Conservation (phyloP, 64 coral and sea anemone species). For the Exaiptasia diaphana region DNA sequence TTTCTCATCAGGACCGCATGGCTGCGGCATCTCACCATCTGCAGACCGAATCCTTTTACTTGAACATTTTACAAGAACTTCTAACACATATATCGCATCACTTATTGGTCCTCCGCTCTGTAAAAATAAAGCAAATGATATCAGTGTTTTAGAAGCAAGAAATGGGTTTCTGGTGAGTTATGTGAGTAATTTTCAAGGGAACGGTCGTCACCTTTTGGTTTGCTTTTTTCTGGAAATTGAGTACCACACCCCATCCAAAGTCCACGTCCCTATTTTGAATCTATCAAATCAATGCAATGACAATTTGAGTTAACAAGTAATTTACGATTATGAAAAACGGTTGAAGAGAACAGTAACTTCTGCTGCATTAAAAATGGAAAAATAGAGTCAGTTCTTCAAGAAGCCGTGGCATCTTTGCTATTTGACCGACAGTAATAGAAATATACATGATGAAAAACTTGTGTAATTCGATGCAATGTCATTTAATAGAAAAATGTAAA, state of each 20-base stretch:
- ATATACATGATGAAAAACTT: too few relatives aligned
- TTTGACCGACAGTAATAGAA: too few relatives aligned
- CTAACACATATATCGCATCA: conserved; percentile 80
- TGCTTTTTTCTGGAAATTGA: conserved; percentile 97
- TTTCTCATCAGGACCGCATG: conserved; percentile 70
- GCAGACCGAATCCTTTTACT: conserved; percentile 75
- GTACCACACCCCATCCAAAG: conserved; percentile 92
- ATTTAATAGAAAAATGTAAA: too few relatives aligned
- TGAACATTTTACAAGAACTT: conserved; percentile 85
- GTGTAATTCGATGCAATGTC: too few relatives aligned
- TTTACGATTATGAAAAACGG: too few relatives aligned
- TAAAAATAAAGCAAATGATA: not conserved
- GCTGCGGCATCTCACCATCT: conserved; percentile 79
- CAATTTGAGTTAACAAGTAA: not conserved
- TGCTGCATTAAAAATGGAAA: too few relatives aligned
- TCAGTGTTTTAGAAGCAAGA: too few relatives aligned
- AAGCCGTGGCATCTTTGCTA: too few relatives aligned
- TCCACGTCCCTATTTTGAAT: conserved; percentile 84
- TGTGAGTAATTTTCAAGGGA: too few relatives aligned
- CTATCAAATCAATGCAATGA: conserved; percentile 36
- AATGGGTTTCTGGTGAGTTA: too few relatives aligned
- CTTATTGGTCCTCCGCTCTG: conserved; percentile 46
- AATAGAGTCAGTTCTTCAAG: too few relatives aligned
- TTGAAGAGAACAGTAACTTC: too few relatives aligned
- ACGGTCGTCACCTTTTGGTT: conserved; percentile 90